Conservation (phyloP, 2,888 invertebrate species). For the Epirrhoe alternata region DNA sequence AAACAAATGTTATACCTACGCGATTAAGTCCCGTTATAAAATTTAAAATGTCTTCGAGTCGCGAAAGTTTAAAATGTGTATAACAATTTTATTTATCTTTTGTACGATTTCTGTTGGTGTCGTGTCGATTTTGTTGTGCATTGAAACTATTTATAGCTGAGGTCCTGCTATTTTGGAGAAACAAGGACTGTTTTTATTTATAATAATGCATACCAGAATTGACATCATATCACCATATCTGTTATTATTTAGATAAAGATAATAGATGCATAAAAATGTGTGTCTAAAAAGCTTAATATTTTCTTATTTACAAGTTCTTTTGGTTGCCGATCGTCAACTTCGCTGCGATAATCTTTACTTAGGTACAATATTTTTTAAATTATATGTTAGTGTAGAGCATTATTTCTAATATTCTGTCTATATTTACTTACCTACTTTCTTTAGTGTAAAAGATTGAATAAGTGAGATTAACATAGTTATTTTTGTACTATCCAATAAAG, state of each 20-base stretch:
- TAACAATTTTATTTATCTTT: neutral
- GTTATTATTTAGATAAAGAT: neutral
- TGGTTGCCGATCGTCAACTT: neutral
- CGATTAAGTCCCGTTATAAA: too few species aligned
- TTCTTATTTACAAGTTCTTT: neutral
- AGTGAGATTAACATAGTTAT: slow-evolving; percentile 79
- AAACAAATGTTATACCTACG: too few species aligned
- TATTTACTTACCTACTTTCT: slow-evolving; percentile 49
- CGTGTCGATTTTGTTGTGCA: neutral
- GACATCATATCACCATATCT: neutral
- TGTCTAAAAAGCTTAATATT: neutral
- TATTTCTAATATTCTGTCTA: slow-evolving; percentile 38
- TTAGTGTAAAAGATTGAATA: slow-evolving; percentile 63
- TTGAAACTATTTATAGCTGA: neutral
- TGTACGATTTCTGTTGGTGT: neutral
- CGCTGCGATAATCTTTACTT: slow-evolving; percentile 10
- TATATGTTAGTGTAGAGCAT: slow-evolving; percentile 23
- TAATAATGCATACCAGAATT: neutral
- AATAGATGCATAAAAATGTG: neutral
- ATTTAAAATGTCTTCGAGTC: too few species aligned
- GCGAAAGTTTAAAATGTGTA: too few species aligned
- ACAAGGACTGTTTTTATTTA: neutral
- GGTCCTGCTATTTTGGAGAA: neutral
- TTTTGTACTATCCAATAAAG: slow-evolving; percentile 65
- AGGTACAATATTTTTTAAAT: slow-evolving; percentile 25